A percentile compares a stretch with the other conserved stretches of the same genome.
These are phyloP conservation scores for Heliangelus exortis DNA, from an alignment of 2,797 vertebrate species.

Conservation along the genomic window DNA sequence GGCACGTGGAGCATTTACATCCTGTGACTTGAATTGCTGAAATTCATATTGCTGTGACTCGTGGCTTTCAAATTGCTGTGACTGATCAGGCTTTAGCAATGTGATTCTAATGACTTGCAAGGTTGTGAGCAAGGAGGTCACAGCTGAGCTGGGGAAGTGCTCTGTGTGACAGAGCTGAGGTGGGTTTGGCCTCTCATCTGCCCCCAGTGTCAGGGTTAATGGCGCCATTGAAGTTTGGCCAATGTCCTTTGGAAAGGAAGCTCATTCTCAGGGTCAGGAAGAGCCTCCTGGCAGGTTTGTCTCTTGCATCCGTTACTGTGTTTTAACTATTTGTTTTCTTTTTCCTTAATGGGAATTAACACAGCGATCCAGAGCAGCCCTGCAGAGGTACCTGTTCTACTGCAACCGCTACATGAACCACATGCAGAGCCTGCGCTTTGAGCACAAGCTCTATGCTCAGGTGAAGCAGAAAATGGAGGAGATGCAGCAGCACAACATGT, in stretches of 20 bases:
- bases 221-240: background rate
- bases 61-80: too few species aligned
- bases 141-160: background rate
- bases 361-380: slow-evolving; percentile 95
- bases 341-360: slow-evolving; percentile 71
- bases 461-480: slow-evolving; percentile 99
- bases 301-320: background rate
- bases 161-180: fast-evolving
- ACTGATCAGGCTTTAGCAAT: background rate
- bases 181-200: background rate
- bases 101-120: background rate
- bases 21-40: background rate
- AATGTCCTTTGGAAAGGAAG: background rate
- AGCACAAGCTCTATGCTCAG: slow-evolving; percentile 99
- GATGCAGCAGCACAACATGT: slow-evolving; percentile 99
- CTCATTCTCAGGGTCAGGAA: background rate
- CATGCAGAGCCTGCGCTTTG: slow-evolving; percentile 99
- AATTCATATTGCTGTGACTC: background rate
- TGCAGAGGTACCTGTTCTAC: slow-evolving; percentile 99
- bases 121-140: background rate
- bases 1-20: background rate
- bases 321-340: slow-evolving; percentile 63
- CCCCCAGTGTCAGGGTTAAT: background rate
- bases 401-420: slow-evolving; percentile 99
- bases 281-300: background rate